phyloP scores from a whole-genome alignment of 2,797 vertebrate species.

The Leuciscus waleckii region DNA sequence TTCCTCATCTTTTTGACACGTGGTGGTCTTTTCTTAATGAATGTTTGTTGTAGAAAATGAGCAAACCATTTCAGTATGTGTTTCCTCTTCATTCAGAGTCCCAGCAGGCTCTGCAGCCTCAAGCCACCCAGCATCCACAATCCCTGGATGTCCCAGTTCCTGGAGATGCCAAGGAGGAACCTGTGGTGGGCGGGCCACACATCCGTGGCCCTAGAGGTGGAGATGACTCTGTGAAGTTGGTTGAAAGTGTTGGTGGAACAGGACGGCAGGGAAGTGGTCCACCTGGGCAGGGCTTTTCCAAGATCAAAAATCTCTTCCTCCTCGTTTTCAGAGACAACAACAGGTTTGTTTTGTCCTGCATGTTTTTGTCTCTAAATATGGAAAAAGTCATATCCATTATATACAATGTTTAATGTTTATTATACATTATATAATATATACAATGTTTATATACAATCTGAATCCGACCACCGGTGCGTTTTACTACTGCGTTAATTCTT shows the following conservation, averaged over 20 bases:
- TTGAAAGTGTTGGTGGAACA: constrained; percentile 73
- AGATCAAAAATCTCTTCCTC: constrained; percentile 94
- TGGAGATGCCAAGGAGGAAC: constrained; percentile 78
- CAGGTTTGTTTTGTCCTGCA: constrained; percentile 76
- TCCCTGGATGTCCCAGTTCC: constrained; percentile 67
- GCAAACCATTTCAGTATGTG: not conserved
- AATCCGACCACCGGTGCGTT: too few relatives aligned
- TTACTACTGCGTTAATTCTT: too few relatives aligned
- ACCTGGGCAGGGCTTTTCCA: constrained; percentile 86
- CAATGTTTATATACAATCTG: too few relatives aligned
- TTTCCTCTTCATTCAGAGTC: constrained; percentile 70
- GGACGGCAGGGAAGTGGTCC: constrained; percentile 78
- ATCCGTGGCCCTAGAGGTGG: constrained; percentile 70
- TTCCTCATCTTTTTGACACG: not conserved
- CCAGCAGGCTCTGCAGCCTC: constrained; percentile 73
- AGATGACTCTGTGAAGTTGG: constrained; percentile 79
- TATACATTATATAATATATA: not conserved
- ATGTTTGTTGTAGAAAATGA: not conserved
- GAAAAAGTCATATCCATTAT: not conserved
- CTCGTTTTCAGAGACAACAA: constrained; percentile 94
- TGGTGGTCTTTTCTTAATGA: not conserved
- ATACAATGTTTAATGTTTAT: too few relatives aligned
- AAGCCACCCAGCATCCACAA: constrained; percentile 68
- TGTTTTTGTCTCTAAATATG: not conserved
- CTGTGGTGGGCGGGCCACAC: constrained; percentile 48